Evolutionary conservation across 2,113 vertebrate genomes (phyloP), one percentile per base, ranked within the genome.

Genomic region (Lepidothrix coronata): DNA sequence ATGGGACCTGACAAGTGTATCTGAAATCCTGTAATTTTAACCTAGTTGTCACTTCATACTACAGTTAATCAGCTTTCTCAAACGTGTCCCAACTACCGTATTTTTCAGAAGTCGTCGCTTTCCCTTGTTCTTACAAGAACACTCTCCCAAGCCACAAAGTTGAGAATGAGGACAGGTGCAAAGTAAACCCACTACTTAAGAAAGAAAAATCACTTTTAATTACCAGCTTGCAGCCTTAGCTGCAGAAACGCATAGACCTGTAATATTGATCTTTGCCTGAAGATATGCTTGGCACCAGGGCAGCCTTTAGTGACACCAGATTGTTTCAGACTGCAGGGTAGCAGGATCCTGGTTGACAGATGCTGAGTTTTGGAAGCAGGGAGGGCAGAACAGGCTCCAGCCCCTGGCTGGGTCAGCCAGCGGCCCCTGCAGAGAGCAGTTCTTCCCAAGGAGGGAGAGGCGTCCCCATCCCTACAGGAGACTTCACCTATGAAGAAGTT

Each of bases 131-230:
- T 62, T 12, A 57, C 37, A 22, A 52, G 59, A 82, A 48, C 27
- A 31, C 41, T 48, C 59, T 85, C 79, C 52, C 55, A 68, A 41
- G 54, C 37, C 39, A 30, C 52, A 75, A 73, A 11, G 33, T 63
- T 9, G 31, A 63, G 48, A 72, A 84, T 67, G 57, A 95, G 39
- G 66, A 79, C 59, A 85, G 79, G 66, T 72, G 55, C 48, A 71
- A 91, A 91, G 59, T 35, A 93, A 96, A 39, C 43, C 75, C 67
- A 68, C 74, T 71, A 78, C 79, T 85, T 52, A 39, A 88, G 66
- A 86, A 93, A 86, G 62, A 57, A 85, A 95, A 95, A 82, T 77
- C 63, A 74, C 71, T 84, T 88, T 49, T 83, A 91, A 96, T 88
- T 83, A 85, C 68, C 51, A 86, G 92, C 67, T 89, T 88, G 54